Evolutionary conservation across 2,797 vertebrate genomes (phyloP), one percentile per base, ranked within the genome.

Genomic region (Brotula barbata): DNA sequence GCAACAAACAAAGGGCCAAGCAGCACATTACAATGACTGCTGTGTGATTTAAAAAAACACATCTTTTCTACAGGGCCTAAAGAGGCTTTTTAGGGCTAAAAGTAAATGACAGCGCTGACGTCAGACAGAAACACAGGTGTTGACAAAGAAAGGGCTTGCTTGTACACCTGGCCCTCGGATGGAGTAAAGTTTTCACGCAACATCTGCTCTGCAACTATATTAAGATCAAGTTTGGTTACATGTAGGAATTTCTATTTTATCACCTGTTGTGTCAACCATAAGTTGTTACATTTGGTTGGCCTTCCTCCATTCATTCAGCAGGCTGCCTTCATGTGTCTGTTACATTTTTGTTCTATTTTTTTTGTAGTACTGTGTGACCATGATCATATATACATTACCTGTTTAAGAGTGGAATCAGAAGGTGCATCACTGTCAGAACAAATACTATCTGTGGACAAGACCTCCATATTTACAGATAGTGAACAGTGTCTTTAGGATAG

Each of bases 1-100:
- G 83, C 86, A 88, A 84, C 77, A 67, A 62, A 84, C 65, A 75
- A 83, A 84, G 77, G 80, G 79, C 84, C 71, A 64, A 83, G 78
- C 74, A 28, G 66, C 64, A 65, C 28, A 25, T 60, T 33, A 56
- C 58, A 64, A 69, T 74, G 68, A 66, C 58, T 40, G 51, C 61
- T 42, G 58, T 53, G 52, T 58, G 21, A 37, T 25, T 40, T 58
- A 44, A 54, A 47, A 70, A 57, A 50, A 50, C 25, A 48, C 16
- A 44, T 36, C 11, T 74, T 54, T 74, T 71, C 41, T 45, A 64
- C 22, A 10, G 46, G 43, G 64, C 58, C 70, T 55, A 19, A 23
- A 54, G 34, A 43, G 17, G 36, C 23, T 63, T 37, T 10, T 44
- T 45, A 75, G 69, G 71, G 44, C 47, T 66, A 10, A 0, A 48